These are phyloP conservation scores for Ameiurus melas DNA, from an alignment of 2,113 vertebrate genomes.

Conservation along the genomic window DNA sequence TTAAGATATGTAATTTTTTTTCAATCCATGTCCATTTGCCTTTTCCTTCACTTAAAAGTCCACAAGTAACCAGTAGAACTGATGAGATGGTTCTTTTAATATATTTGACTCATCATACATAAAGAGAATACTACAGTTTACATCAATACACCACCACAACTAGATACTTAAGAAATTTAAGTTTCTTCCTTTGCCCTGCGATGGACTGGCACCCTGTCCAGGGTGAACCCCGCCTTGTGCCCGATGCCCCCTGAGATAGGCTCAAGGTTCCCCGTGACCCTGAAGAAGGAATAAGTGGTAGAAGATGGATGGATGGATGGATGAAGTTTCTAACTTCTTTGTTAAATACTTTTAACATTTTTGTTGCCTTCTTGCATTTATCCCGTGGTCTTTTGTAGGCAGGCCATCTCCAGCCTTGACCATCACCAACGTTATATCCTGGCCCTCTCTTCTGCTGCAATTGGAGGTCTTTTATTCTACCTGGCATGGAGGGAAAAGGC, in stretches of 20 bases:
- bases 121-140: background rate
- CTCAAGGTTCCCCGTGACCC: too few relatives aligned
- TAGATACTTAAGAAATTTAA: background rate
- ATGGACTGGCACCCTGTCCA: too few relatives aligned
- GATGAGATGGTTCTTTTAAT: background rate
- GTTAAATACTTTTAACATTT: background rate
- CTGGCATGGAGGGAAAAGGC: slow-evolving; percentile 61
- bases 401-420: slow-evolving; percentile 61
- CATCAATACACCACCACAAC: background rate
- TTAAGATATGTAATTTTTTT: background rate
- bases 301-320: too few relatives aligned
- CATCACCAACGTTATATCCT: slow-evolving; percentile 57
- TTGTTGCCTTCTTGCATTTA: too few relatives aligned
- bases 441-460: slow-evolving; percentile 66
- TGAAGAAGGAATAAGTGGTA: too few relatives aligned
- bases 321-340: too few relatives aligned
- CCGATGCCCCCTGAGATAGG: too few relatives aligned
- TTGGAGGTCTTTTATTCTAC: slow-evolving; percentile 74
- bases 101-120: background rate
- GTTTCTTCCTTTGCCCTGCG: background rate
- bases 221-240: too few relatives aligned
- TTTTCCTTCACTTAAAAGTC: background rate
- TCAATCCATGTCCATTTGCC: background rate
- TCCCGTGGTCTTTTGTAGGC: slow-evolving; percentile 53
- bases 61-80: background rate